A percentile compares a stretch with the other conserved stretches of the same genome.
Conservation (phyloP, 2,113 vertebrate genomes). For the Petrocephalus microphthalmus region DNA sequence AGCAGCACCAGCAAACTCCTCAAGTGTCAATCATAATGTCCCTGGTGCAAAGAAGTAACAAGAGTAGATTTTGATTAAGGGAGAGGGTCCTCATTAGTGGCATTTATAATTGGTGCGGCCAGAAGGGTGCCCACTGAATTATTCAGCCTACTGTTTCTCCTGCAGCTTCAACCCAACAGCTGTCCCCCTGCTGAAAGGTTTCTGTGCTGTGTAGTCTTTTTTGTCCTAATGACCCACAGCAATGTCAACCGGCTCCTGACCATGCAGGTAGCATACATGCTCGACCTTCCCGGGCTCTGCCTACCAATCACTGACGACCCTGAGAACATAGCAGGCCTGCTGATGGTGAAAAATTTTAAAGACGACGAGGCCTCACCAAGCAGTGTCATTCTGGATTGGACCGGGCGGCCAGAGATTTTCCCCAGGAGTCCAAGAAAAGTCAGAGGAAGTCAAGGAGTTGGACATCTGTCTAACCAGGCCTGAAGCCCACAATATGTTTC, state of each 20-base stretch:
- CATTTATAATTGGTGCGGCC: neutral
- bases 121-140: conserved; percentile 3
- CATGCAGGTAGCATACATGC: neutral
- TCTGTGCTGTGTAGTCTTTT: neutral
- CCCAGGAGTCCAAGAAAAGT: neutral
- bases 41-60: neutral
- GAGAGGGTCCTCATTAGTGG: neutral
- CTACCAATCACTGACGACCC: neutral
- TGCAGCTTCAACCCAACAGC: conserved; percentile 4
- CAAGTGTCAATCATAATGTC: neutral
- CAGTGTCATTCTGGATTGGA: neutral
- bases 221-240: neutral
- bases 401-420: neutral
- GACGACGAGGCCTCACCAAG: neutral
- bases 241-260: neutral
- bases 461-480: conserved; percentile 27
- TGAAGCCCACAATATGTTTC: conserved; percentile 26
- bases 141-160: conserved; percentile 7
- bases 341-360: neutral
- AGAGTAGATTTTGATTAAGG: neutral
- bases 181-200: neutral
- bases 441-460: neutral
- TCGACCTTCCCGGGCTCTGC: neutral
- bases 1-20: neutral
- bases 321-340: neutral